Evolutionary conservation across 2,888 invertebrate species (phyloP), one percentile per base, ranked within the genome.

Genomic region (Coelinius sp.): DNA sequence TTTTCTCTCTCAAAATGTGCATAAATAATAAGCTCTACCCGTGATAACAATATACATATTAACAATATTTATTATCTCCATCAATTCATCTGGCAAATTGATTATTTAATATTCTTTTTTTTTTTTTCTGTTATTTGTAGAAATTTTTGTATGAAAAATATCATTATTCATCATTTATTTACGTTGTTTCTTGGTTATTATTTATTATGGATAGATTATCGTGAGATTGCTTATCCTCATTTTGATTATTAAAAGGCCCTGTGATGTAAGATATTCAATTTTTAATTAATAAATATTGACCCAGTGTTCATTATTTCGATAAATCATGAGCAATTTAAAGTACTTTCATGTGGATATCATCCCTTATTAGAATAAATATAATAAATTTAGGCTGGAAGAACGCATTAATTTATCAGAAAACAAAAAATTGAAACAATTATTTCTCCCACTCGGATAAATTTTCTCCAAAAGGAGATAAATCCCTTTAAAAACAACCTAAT

Each of bases 1-100:
- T n/a, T n/a, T n/a, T n/a, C n/a, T n/a, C n/a, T n/a, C n/a, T n/a
- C n/a, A n/a, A n/a, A 56, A 14, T 20, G 35, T 59, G 59, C 59
- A 59, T 59, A 59, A 31, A 59, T 59, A 25, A 59, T 31, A 35
- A 35, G 20, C 20, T 59, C 25, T 59, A 59, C 6, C 31, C 35
- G 31, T 59, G 59, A 31, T 35, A 59, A 59, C 59, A 59, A 59
- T 35, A 59, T 59, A 59, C 59, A 59, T 59, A 35, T 35, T 27
- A 35, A 59, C 59, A 59, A 10, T 59, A 59, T 59, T 59, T 27
- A 27, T 56, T 27, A 7, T 35, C 17, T 20, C 59, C 31, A 31
- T 31, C 20, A 14, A 35, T 27, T 35, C 20, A n/a, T 20, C 6
- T n/a, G 6, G 56, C 8, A 31, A 56, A 31, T 56, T 27, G 56